Percentiles rank a stretch among this genome's conserved stretches.
phyloP scores from a whole-genome alignment of 1,140 invertebrate genomes.

The Diprion similis region DNA sequence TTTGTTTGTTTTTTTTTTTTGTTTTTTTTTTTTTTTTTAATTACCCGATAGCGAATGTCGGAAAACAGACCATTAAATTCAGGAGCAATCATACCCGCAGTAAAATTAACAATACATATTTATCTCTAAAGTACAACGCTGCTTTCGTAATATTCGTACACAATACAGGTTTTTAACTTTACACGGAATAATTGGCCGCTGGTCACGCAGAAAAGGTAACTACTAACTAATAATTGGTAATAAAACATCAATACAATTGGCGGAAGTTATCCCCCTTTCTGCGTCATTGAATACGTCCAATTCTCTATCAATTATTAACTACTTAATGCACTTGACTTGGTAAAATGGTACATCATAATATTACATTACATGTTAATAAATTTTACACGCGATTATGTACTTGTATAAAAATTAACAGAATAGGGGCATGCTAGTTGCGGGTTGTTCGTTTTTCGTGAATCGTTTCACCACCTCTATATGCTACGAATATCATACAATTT shows the following conservation, averaged over 20 bases:
- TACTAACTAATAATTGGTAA: neutral
- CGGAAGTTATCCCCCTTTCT: neutral
- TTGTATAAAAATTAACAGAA: conserved; percentile 3
- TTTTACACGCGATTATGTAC: neutral
- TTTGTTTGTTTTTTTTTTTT: conserved; percentile 13
- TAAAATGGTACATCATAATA: conserved; percentile 12
- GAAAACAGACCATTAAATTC: too few species aligned
- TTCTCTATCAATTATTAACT: conserved; percentile 13
- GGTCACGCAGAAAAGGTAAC: conserved; percentile 2
- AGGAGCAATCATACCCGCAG: too few species aligned
- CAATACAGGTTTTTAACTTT: neutral
- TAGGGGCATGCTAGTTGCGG: neutral
- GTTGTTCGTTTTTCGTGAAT: neutral
- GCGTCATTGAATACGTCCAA: conserved; percentile 1
- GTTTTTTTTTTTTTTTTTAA: conserved; percentile 2
- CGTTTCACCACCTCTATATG: neutral
- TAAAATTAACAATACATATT: too few species aligned
- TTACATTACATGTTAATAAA: neutral
- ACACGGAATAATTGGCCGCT: conserved; percentile 1
- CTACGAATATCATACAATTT: conserved; percentile 3
- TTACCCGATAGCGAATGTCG: too few species aligned
- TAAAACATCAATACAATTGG: neutral
- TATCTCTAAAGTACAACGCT: neutral
- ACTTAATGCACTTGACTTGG: conserved; percentile 17
- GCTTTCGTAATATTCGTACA: neutral